These are phyloP conservation scores for Trachelipus rathkii DNA, from an alignment of 1,140 invertebrate genomes.

Conservation along the genomic window DNA sequence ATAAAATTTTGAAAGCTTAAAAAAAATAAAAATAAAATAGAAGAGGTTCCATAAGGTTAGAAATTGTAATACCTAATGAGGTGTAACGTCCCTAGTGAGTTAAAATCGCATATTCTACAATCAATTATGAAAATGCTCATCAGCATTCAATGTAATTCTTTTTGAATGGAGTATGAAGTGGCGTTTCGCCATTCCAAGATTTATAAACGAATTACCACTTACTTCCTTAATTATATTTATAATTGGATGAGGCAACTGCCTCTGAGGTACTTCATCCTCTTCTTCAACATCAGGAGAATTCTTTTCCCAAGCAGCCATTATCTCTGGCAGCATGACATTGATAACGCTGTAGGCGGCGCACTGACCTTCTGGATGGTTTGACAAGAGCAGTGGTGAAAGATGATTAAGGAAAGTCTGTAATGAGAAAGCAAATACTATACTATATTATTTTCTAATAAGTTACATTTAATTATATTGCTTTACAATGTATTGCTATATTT, in stretches of 20 bases:
- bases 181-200: neutral
- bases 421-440: neutral
- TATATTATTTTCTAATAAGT: too few species aligned
- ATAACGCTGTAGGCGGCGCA: neutral
- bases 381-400: neutral
- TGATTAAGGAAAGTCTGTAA: neutral
- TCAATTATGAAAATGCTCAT: too few species aligned
- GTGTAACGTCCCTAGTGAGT: too few species aligned
- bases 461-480: too few species aligned
- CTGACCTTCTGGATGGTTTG: neutral
- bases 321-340: neutral
- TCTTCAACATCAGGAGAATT: neutral
- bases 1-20: too few species aligned
- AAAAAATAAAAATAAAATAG: too few species aligned
- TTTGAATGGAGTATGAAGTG: too few species aligned
- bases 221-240: neutral
- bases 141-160: too few species aligned
- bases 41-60: too few species aligned
- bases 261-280: neutral
- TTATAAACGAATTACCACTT: neutral
- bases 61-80: too few species aligned
- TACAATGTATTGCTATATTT: too few species aligned
- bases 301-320: neutral
- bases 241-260: neutral
- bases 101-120: too few species aligned